Evolutionary conservation across 2,888 invertebrate species (phyloP), one percentile per base, ranked within the genome.

Genomic region (Alviniconcha strummeri): DNA sequence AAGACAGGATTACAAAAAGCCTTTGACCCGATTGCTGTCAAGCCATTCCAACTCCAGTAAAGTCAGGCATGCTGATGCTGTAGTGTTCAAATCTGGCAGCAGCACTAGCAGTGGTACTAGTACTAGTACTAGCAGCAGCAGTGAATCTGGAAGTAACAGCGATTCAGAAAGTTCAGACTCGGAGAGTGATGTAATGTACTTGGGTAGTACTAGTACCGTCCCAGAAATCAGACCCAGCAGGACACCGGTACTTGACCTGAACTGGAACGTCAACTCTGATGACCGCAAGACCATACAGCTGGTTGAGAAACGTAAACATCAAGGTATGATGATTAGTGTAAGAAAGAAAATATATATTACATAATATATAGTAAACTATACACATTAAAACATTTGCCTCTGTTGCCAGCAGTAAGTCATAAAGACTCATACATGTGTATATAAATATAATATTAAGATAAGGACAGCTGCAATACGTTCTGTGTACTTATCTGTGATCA

Each of bases 211-310:
- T 15, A 4, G 15, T 36, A 36, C 36, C 36, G 36, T 36, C 36
- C 1, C 36, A 36, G 36, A 36, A 36, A 36, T 36, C 36, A 36
- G 36, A 36, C 36, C 36, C 36, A 36, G 36, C 36, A 36, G 36
- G 36, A 36, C 36, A 52, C 67, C 64, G 0, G 3, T 15, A 2
- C 67, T 67, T 5, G 79, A 79, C 67, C 67, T 67, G 52, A 79
- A 79, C 64, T 67, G 67, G 79, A 67, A 79, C 19, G 57, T 79
- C 54, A n/a, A 11, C 36, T 6, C 67, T 3, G 11, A 7, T 67
- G 79, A 79, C n/a, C 79, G 79, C 15, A 36, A 79, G 54, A 79
- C 79, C 52, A 67, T 79, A 17, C 64, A 79, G 54, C 64, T 19
- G 8, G 64, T 79, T 54, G 79, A 79, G 15, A 64, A 78, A 78